Conservation (phyloP, 2,113 vertebrate genomes). For the Leptodactylus fuscus region DNA sequence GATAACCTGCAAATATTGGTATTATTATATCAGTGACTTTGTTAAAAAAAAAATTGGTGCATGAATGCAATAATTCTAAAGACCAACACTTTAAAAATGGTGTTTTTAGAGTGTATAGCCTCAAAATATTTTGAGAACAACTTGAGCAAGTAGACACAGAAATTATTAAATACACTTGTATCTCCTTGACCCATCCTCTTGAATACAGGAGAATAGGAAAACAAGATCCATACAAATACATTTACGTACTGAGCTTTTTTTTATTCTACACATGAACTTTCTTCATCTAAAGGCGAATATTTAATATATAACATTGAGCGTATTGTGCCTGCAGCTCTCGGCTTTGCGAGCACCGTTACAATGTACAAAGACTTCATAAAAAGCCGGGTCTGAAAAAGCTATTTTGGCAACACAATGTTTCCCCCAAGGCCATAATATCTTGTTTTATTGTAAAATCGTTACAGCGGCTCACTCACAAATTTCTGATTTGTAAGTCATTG, state of each 20-base stretch:
- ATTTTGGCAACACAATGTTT: conserved; percentile 35
- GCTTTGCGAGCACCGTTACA: conserved; percentile 19
- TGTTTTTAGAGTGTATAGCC: not conserved
- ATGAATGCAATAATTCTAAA: too few species aligned
- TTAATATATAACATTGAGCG: conserved; percentile 20
- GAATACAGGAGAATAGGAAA: not conserved
- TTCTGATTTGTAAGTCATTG: conserved; percentile 31
- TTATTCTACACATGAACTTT: conserved; percentile 11
- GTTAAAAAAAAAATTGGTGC: too few species aligned
- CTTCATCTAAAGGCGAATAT: conserved; percentile 27
- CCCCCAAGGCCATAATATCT: conserved; percentile 32
- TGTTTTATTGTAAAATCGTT: conserved; percentile 45
- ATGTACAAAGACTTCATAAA: conserved; percentile 20
- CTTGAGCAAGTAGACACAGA: not conserved
- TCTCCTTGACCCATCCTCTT: not conserved
- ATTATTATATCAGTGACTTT: too few species aligned
- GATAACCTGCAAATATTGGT: too few species aligned
- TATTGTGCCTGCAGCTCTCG: not conserved
- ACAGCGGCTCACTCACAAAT: conserved; percentile 13
- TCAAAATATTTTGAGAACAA: not conserved
- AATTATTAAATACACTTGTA: not conserved
- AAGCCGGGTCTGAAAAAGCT: conserved; percentile 25
- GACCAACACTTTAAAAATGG: not conserved
- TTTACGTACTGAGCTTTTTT: not conserved
- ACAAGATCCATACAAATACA: not conserved